Conservation (phyloP, 2,888 invertebrate species). For the Slavum lentiscoides region DNA sequence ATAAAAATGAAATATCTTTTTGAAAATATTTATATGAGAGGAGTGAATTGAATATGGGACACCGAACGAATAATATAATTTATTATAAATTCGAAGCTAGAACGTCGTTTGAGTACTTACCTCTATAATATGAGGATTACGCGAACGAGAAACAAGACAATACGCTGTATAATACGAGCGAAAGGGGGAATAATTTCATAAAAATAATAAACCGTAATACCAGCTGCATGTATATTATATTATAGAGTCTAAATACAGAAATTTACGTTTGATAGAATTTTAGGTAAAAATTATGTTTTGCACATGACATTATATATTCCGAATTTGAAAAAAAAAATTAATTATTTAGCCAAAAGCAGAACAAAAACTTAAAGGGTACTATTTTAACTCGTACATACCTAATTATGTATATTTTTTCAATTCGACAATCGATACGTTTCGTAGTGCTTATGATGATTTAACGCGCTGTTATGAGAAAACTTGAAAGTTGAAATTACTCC, state of each 20-base stretch:
- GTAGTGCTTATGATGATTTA: conserved; percentile 14
- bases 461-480: not conserved
- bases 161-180: not conserved
- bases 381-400: too few species aligned
- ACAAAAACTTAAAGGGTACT: too few species aligned
- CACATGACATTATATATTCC: too few species aligned
- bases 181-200: not conserved
- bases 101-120: not conserved
- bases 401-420: not conserved
- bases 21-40: not conserved
- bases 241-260: too few species aligned
- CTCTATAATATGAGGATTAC: not conserved
- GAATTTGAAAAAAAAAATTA: too few species aligned
- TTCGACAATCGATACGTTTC: not conserved
- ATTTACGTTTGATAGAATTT: too few species aligned
- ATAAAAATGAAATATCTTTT: not conserved
- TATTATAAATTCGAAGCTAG: not conserved
- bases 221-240: too few species aligned
- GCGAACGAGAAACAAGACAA: not conserved
- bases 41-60: not conserved
- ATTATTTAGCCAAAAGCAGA: too few species aligned
- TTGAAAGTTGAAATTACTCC: conserved; percentile 18
- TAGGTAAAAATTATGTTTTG: too few species aligned
- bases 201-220: not conserved
- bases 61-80: not conserved